A percentile compares a stretch with the other conserved stretches of the same genome.
Conservation (phyloP, 2,888 invertebrate genomes). For the Drosophila buzzatii region DNA sequence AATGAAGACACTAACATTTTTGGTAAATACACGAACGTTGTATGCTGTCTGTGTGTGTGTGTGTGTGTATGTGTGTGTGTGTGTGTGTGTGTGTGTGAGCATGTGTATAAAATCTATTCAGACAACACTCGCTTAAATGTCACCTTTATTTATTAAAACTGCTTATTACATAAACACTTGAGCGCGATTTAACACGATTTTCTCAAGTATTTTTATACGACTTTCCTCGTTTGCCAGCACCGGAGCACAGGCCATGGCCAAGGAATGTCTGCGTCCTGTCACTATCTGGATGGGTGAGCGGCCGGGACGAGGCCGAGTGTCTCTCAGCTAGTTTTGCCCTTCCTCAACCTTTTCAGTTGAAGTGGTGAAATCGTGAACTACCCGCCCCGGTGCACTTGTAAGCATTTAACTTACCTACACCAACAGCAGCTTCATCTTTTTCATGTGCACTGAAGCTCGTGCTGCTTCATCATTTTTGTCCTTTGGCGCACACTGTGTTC, state of each 20-base stretch:
- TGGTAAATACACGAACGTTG: background rate
- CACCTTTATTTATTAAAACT: constrained; percentile 79
- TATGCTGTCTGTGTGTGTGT: background rate
- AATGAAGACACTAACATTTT: background rate
- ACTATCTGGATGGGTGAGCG: constrained; percentile 5
- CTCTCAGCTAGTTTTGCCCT: constrained; percentile 37
- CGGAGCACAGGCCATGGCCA: constrained; percentile 50
- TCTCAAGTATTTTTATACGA: constrained; percentile 75
- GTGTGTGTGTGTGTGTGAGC: background rate
- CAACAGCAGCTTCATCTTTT: constrained; percentile 70
- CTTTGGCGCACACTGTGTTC: constrained; percentile 39
- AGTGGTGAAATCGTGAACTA: constrained; percentile 55
- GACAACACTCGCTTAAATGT: constrained; percentile 40
- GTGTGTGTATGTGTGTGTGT: constrained; percentile 13
- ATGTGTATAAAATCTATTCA: constrained; percentile 16
- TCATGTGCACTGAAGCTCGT: constrained; percentile 64
- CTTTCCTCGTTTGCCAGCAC: constrained; percentile 47
- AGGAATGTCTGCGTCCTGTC: constrained; percentile 48
- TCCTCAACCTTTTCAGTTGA: constrained; percentile 48
- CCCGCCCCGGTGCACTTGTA: constrained; percentile 44
- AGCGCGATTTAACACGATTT: constrained; percentile 82
- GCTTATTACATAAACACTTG: constrained; percentile 81
- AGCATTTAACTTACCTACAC: constrained; percentile 57
- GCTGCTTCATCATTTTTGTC: constrained; percentile 74
- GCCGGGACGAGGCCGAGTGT: constrained; percentile 2